Evolutionary conservation across 2,797 vertebrate genomes (phyloP).

Genomic region (Enteromius argenteus): DNA sequence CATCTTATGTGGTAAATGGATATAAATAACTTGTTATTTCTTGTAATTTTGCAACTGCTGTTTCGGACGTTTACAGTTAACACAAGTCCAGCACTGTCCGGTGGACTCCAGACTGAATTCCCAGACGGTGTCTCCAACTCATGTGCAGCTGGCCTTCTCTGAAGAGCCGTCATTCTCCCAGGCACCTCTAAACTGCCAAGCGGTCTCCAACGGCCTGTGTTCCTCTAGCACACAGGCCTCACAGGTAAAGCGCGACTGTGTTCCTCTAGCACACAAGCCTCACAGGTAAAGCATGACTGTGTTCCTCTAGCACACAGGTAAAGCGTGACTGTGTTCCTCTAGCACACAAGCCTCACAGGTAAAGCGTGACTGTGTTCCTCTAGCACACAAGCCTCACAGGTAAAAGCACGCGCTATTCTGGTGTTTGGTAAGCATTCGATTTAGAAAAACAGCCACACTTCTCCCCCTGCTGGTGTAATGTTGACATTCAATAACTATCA

Average conservation of each 20-base stretch:
- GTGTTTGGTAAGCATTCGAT: neutral
- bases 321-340: conserved; percentile 30
- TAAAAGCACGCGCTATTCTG: conserved; percentile 52
- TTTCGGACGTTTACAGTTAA: conserved; percentile 45
- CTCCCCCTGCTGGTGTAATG: conserved; percentile 61
- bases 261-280: too few relatives aligned
- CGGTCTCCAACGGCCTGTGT: conserved; percentile 79
- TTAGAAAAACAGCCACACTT: neutral
- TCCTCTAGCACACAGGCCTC: conserved; percentile 67
- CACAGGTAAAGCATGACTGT: conserved; percentile 54
- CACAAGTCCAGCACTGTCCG: conserved; percentile 69
- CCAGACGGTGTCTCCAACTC: conserved; percentile 76
- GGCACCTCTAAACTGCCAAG: conserved; percentile 64
- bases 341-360: too few relatives aligned
- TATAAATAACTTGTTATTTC: conserved; percentile 1
- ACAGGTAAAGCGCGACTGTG: conserved; percentile 73
- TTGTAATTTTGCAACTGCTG: conserved; percentile 29
- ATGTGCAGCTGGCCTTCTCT: conserved; percentile 78
- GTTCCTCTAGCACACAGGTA: conserved; percentile 74
- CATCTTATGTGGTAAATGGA: neutral
- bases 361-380: conserved; percentile 64
- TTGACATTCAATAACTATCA: conserved; percentile 31
- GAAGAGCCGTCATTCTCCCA: conserved; percentile 65
- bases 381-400: conserved; percentile 74
- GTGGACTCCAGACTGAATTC: conserved; percentile 68